Percentiles rank a stretch among this genome's conserved stretches.
These are phyloP conservation scores for Pampus argenteus DNA, from an alignment of 2,797 vertebrate species.

Conservation along the genomic window DNA sequence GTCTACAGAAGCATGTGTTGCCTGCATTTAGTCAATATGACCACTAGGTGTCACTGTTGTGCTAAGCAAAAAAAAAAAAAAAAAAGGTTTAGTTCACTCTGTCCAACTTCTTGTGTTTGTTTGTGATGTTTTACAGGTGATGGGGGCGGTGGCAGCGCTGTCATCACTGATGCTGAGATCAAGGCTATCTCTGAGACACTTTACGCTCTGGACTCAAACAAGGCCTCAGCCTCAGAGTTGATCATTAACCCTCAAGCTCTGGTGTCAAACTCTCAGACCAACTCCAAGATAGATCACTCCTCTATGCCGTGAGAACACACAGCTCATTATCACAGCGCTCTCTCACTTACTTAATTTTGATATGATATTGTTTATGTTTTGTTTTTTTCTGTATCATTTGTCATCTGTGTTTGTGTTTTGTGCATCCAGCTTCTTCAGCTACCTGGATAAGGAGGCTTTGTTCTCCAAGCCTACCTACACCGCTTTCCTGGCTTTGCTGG, in stretches of 20 bases:
- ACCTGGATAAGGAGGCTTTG: conserved; percentile 79
- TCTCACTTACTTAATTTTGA: background rate
- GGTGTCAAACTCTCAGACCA: conserved; percentile 74
- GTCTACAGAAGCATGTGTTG: background rate
- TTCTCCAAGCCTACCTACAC: conserved; percentile 85
- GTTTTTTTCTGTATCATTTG: background rate
- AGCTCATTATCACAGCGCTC: background rate
- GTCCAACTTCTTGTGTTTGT: conserved; percentile 11
- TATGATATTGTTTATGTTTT: too few species aligned
- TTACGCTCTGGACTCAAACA: conserved; percentile 85
- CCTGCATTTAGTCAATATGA: background rate
- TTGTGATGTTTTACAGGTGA: conserved; percentile 41
- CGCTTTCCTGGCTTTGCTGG: conserved; percentile 80
- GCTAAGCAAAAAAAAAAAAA: background rate
- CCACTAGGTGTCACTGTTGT: conserved; percentile 59
- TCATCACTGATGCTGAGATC: conserved; percentile 81
- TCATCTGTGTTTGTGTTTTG: conserved; percentile 3
- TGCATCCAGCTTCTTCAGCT: conserved; percentile 79
- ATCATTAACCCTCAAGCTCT: conserved; percentile 80
- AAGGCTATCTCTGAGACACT: conserved; percentile 81
- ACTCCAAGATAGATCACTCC: conserved; percentile 75
- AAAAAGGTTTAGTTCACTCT: background rate
- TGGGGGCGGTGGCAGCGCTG: conserved; percentile 1
- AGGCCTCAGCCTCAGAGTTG: conserved; percentile 78
- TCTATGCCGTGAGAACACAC: conserved; percentile 73